phyloP scores from a whole-genome alignment of 2,888 invertebrate species.

The Gymnocheta viridis region DNA sequence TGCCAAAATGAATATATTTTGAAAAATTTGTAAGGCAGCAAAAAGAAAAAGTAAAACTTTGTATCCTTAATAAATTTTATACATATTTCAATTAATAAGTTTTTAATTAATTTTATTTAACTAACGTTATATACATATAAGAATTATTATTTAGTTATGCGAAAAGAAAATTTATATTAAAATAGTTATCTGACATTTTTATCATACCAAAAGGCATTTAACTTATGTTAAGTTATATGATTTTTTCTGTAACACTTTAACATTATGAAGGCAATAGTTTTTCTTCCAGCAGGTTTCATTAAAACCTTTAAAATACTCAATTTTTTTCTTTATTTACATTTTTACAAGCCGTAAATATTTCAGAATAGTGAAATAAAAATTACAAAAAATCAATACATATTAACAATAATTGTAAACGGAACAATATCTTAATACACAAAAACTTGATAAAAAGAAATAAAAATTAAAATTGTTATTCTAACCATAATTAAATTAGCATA shows the following conservation, averaged over 20 bases:
- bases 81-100: constrained; percentile 59
- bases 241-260: constrained; percentile 12
- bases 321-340: constrained; percentile 2
- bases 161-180: neutral
- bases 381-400: constrained; percentile 52
- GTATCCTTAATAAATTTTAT: constrained; percentile 45
- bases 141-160: constrained; percentile 48
- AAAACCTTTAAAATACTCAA: neutral
- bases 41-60: constrained; percentile 39
- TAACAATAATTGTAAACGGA: constrained; percentile 70
- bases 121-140: constrained; percentile 49
- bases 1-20: constrained; percentile 46
- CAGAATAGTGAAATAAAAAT: constrained; percentile 15
- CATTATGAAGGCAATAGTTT: constrained; percentile 47
- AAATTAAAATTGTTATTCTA: constrained; percentile 53
- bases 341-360: constrained; percentile 38
- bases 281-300: constrained; percentile 66
- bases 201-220: constrained; percentile 55
- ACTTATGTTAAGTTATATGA: constrained; percentile 44
- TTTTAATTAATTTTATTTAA: constrained; percentile 51
- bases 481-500: constrained; percentile 43
- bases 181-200: constrained; percentile 32
- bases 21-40: constrained; percentile 14
- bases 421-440: constrained; percentile 65
- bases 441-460: constrained; percentile 39